Percentiles rank a stretch among this genome's conserved stretches.
These are phyloP conservation scores for Salpingus planirostris DNA, from an alignment of 2,888 invertebrate genomes.

Conservation along the genomic window DNA sequence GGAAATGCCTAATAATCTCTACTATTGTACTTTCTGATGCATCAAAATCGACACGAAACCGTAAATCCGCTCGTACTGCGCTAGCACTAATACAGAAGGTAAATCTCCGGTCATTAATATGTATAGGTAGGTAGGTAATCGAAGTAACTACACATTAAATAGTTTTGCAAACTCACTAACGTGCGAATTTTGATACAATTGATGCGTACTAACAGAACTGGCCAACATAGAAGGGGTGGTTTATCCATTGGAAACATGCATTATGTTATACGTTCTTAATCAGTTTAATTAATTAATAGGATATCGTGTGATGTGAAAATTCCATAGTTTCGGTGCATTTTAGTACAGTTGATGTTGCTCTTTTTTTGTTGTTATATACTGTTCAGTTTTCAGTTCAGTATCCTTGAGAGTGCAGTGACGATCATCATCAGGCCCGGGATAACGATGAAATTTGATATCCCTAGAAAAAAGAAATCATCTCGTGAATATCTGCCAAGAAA, in stretches of 20 bases:
- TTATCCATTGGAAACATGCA: no score
- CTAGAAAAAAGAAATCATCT: conserved; percentile 20
- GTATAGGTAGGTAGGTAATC: no score
- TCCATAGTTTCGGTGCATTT: conserved; percentile 10
- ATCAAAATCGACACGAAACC: conserved; percentile 18
- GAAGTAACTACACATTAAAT: no score
- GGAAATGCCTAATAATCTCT: conserved; percentile 10
- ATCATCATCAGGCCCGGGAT: conserved; percentile 20
- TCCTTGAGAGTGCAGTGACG: conserved; percentile 17
- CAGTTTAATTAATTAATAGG: conserved; percentile 1
- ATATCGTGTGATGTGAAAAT: conserved; percentile 5
- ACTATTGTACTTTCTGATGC: conserved; percentile 20
- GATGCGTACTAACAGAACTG: no score
- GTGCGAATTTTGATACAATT: conserved; percentile 1
- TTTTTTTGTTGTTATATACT: no score
- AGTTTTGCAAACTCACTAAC: no score
- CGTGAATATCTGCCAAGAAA: conserved; percentile 14
- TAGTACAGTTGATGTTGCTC: no score
- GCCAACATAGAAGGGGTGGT: no score
- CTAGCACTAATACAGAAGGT: no score
- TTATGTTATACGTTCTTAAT: background rate
- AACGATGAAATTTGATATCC: conserved; percentile 17
- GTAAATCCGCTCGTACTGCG: no score
- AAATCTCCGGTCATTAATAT: no score
- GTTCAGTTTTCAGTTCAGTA: conserved; percentile 11